Evolutionary conservation across 2,797 vertebrate genomes (phyloP), one percentile per base, ranked within the genome.

Genomic region (Mallotus villosus): DNA sequence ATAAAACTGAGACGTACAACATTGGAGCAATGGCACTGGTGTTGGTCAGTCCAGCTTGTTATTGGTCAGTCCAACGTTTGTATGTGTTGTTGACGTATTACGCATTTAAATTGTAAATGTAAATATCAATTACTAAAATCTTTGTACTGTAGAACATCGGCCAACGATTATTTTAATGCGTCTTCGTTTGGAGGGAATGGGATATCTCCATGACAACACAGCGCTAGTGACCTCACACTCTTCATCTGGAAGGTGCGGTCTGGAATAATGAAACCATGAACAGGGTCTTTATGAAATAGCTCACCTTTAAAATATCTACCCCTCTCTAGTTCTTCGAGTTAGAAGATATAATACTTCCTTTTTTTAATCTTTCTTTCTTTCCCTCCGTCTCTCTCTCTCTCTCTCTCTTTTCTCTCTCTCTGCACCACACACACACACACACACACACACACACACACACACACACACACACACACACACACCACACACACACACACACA

Each of bases 181-280:
- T 84, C 83, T 80, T 74, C 74, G 75, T 73, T 73, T 72, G 73
- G 73, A 68, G 74, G 68, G 77, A 80, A 80, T 74, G 76, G 80
- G 41, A 76, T 80, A 80, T 69, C 76, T 81, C 72, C 72, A 78
- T 75, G 71, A 71, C 76, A 78, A 79, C 78, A 78, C 67, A 67
- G 63, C n/a, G 63, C 58, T 64, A 29, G 63, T 27, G 16, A 3
- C 53, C 32, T 19, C 51, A 70, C 73, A 63, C 14, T 64, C 64
- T 74, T 81, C 66, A 79, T 82, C 76, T 74, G 79, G 49, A 74
- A 75, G 81, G 77, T n/a, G n/a, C 81, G 81, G 80, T 84, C 67
- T 74, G 58, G 79, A 77, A 78, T 72, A 75, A 85, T 77, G 62
- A 77, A 73, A 69, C 53, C 4, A 41, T 7, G 11, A 12, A 41